Conservation (phyloP, 2,797 vertebrate genomes). For the Malurus leucopterus region DNA sequence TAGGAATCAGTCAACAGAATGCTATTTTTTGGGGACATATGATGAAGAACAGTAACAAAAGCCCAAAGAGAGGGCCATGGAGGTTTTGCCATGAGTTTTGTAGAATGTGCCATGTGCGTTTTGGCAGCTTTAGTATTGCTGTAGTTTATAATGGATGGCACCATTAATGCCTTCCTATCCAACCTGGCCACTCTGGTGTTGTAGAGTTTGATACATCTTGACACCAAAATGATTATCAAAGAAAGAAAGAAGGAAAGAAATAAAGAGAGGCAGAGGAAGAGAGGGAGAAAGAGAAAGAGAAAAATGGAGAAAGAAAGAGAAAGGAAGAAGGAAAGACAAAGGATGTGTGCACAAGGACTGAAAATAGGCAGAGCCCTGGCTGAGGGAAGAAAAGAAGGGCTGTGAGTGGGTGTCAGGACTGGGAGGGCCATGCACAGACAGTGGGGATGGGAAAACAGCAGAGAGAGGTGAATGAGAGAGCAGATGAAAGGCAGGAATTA, state of each 20-base stretch:
- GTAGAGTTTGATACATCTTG: background rate
- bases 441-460: background rate
- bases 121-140: background rate
- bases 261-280: background rate
- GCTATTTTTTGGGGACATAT: background rate
- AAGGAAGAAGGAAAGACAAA: background rate
- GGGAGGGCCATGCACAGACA: background rate
- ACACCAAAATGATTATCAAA: background rate
- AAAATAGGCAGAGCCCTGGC: background rate
- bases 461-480: background rate
- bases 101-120: background rate
- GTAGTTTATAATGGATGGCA: background rate
- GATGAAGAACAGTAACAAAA: background rate
- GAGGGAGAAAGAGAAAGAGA: fast-evolving
- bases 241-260: background rate
- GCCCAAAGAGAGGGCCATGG: background rate
- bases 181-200: background rate
- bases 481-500: background rate
- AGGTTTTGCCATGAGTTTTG: background rate
- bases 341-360: background rate
- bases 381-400: background rate
- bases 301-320: too few relatives aligned
- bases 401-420: background rate
- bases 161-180: background rate
- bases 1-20: background rate